Percentiles rank a stretch among this genome's conserved stretches.
These are phyloP conservation scores for Wiebesia pumilae DNA, from an alignment of 1,140 invertebrate genomes.

Conservation along the genomic window DNA sequence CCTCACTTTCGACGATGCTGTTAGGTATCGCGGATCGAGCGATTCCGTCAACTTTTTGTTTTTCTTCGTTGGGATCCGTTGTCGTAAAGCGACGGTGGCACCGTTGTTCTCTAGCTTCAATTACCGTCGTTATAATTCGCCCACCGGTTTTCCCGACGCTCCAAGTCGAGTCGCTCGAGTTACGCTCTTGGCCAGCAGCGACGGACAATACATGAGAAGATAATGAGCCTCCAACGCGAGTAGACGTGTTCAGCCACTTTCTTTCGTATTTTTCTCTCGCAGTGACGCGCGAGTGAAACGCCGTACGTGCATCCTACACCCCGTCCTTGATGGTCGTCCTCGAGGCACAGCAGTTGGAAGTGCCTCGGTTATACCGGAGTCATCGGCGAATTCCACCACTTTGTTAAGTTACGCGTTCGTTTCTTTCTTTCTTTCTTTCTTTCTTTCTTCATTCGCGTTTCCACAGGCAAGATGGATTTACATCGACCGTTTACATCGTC, in stretches of 20 bases:
- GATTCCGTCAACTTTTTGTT: neutral
- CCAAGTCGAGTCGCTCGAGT: neutral
- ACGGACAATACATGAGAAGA: neutral
- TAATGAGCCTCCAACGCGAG: neutral
- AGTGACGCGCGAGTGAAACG: neutral
- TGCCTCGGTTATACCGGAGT: neutral
- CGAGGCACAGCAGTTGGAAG: neutral
- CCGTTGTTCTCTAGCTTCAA: neutral
- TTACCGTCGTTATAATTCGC: neutral
- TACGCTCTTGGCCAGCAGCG: neutral
- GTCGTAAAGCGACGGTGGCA: neutral
- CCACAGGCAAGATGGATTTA: neutral
- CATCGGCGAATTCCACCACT: neutral
- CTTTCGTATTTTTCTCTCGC: neutral
- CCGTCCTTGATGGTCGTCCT: neutral
- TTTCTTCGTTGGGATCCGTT: neutral
- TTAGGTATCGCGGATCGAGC: neutral
- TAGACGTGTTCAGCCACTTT: neutral
- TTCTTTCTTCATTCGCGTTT: neutral
- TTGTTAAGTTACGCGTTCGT: neutral
- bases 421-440: neutral
- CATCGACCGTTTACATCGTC: too few relatives aligned
- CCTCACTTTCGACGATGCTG: neutral
- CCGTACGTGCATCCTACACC: neutral
- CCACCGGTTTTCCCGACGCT: neutral